Conservation (phyloP, 2,797 vertebrate species). For the Heteromormyrus szaboi region DNA sequence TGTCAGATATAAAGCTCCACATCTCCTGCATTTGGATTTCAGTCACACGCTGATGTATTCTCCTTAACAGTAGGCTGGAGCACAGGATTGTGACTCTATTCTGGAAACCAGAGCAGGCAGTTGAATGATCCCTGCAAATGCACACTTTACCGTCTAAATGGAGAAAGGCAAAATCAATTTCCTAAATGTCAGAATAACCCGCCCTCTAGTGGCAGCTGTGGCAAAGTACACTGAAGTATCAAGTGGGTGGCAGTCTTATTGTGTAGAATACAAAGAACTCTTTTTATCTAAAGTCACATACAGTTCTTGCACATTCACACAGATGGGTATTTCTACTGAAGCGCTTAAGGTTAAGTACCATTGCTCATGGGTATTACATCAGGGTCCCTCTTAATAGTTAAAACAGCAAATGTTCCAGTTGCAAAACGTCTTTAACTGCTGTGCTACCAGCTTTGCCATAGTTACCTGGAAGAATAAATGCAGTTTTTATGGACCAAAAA, state of each 20-base stretch:
- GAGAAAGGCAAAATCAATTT: slow-evolving; percentile 40
- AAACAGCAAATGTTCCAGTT: background rate
- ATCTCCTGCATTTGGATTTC: background rate
- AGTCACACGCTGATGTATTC: slow-evolving; percentile 32
- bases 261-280: background rate
- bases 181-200: background rate
- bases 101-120: slow-evolving; percentile 32
- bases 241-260: background rate
- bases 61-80: slow-evolving; percentile 40
- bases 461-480: background rate
- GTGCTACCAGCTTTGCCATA: slow-evolving; percentile 6
- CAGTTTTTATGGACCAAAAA: background rate
- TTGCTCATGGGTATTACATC: background rate
- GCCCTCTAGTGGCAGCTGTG: background rate
- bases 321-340: slow-evolving; percentile 4
- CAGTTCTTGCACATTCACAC: background rate
- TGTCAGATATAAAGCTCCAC: background rate
- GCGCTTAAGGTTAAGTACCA: background rate
- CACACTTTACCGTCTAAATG: slow-evolving; percentile 45
- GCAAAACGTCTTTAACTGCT: background rate
- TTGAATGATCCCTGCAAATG: slow-evolving; percentile 45
- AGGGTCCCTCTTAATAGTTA: background rate
- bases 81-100: slow-evolving; percentile 18
- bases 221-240: background rate
- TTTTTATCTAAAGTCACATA: background rate